Evolutionary conservation across 1,140 invertebrate genomes (phyloP), one percentile per base, ranked within the genome.

Genomic region (Megalopta genalis): DNA sequence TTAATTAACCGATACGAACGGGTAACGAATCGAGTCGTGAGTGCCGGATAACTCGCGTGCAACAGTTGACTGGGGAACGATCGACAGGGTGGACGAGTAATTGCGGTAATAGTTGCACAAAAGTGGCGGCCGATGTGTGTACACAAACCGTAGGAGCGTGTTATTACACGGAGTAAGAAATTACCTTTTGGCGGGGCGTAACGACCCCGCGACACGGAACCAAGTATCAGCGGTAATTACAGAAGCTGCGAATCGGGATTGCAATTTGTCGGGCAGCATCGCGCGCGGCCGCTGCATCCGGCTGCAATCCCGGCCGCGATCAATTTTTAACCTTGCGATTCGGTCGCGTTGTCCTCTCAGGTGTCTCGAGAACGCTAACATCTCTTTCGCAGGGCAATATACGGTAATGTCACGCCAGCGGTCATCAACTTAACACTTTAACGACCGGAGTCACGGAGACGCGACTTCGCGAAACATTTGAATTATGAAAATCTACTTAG

Each of bases 141-240:
- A 70, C 66, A 77, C 66, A 77, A 57, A 5, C 49, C 18, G 18
- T 21, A 18, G 74, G 39, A 52, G 42, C 66, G 66, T 77, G 66
- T 70, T 77, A 77, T 77, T 77, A 77, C 74, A 67, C 10, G 39
- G 54, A 70, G 54, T 77, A 77, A 77, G 74, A 70, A 77, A 77
- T 77, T 70, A 70, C 66, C 66, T 77, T 77, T 77, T 62, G 74
- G 66, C 8, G 21, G 54, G 21, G 57, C 6, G 66, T 60, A 70
- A 77, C 74, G 74, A 70, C 57, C 74, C 42, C 27, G 66, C 42
- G 74, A 77, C 74, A 77, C 74, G 74, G 74, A 77, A 77, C 74
- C 65, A 42, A 25, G 66, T 49, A 77, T 77, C 74, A 77, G 2
- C 66, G 54, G 42, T 59, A 70, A 77, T 69, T 77, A 68, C 66